Evolutionary conservation across 2,797 vertebrate species (phyloP).

Genomic region (Saguinus oedipus): DNA sequence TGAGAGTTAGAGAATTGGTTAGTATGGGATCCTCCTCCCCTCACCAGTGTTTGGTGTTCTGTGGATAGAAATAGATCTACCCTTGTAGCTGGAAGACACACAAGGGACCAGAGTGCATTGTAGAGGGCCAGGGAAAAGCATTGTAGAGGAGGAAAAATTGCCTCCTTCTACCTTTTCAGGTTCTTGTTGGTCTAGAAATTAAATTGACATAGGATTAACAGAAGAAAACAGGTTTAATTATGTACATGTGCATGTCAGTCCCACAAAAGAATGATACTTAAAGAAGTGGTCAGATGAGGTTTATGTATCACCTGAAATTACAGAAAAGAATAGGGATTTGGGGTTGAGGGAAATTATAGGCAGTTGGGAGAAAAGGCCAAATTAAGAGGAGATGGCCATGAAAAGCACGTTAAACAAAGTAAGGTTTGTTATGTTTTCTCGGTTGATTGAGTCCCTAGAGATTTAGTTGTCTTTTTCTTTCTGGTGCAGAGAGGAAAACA

Average conservation of each 20-base stretch:
- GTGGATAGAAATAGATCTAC: background rate
- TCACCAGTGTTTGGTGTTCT: background rate
- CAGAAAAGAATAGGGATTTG: background rate
- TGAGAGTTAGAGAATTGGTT: background rate
- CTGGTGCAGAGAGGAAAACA: background rate
- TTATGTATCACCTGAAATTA: background rate
- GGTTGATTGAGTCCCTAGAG: background rate
- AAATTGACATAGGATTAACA: background rate
- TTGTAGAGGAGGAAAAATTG: background rate
- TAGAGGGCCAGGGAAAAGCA: background rate
- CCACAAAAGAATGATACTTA: background rate
- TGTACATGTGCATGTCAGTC: background rate
- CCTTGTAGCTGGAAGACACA: background rate
- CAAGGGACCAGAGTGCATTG: background rate
- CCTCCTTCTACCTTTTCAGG: background rate
- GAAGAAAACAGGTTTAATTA: background rate
- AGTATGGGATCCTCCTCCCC: background rate
- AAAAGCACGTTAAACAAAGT: background rate
- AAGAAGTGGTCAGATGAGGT: background rate
- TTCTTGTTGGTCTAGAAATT: background rate
- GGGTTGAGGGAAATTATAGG: background rate
- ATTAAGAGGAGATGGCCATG: background rate
- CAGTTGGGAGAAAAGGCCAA: background rate
- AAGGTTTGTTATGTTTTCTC: background rate
- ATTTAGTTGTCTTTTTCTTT: background rate